Evolutionary conservation across 1,140 invertebrate genomes (phyloP), one percentile per base, ranked within the genome.

Genomic region (Drosophila asahinai): DNA sequence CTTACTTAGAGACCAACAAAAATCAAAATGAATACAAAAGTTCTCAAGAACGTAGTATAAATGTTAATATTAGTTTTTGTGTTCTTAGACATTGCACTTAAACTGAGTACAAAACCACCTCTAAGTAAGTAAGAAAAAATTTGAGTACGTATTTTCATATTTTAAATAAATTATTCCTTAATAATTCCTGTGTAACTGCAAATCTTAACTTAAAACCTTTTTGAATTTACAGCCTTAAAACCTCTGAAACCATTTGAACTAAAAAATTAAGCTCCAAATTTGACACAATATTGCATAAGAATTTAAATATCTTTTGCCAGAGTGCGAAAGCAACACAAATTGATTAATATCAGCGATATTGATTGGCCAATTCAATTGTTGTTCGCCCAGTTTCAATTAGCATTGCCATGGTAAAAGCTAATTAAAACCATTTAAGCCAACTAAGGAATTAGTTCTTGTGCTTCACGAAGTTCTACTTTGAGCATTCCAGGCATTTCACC

Each of bases 261-360:
- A 1, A n/a, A n/a, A 12, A 12, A 12, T 42, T 42, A 2, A 42
- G 14, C 14, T 42, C 14, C 5, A 8, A 40, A 47, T 17, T 47
- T 2, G 2, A 47, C 43, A 17, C 38, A 59, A 22, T 30, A 63
- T 42, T 25, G 12, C 33, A 7, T n/a, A 58, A 30, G n/a, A 63
- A 30, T 25, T 63, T 17, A 27, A 42, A 27, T 17, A 57, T 60
- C n/a, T 19, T 5, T 27, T 68, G n/a, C 30, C 15, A 36, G 47
- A 36, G 47, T 38, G 30, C 12, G 19, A 52, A 22, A 15, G 14
- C n/a, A 86, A 78, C 57, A 61, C 17, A 65, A 60, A 27, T 64
- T 57, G 42, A 72, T 81, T 52, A 71, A 66, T 40, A 15, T 51
- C n/a, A 25, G 19, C 48, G 40, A 55, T 70, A 70, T 71, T 71